These are phyloP conservation scores for Mechanitis messenoides DNA, from an alignment of 2,888 invertebrate species.

Conservation along the genomic window DNA sequence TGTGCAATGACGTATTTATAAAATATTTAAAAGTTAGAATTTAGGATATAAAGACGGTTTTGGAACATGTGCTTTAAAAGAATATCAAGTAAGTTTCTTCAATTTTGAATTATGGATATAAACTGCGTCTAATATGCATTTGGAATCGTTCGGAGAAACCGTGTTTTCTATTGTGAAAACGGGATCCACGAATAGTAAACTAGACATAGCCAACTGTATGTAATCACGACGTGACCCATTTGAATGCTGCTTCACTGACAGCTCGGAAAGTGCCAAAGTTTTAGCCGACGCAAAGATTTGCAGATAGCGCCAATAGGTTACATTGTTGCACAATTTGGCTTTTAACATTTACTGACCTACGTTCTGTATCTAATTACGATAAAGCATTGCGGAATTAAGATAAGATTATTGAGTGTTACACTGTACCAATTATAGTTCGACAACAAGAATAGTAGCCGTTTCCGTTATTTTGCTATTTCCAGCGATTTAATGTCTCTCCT, in stretches of 20 bases:
- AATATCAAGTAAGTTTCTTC: not conserved
- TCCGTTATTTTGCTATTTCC: no score
- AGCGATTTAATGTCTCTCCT: no score
- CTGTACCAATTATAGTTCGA: not conserved
- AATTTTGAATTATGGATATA: not conserved
- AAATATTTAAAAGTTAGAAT: no score
- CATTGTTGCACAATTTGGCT: constrained; percentile 1
- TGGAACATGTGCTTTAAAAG: not conserved
- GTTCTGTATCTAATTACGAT: constrained; percentile 1
- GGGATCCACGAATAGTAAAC: not conserved
- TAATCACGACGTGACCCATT: constrained; percentile 1
- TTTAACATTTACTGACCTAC: constrained; percentile 6
- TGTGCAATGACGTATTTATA: no score
- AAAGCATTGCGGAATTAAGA: not conserved
- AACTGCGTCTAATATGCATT: not conserved
- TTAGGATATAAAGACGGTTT: no score
- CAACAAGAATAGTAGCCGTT: no score
- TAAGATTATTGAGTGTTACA: not conserved
- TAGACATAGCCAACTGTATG: not conserved
- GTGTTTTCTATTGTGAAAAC: not conserved
- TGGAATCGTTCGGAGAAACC: not conserved
- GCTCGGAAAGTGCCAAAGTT: not conserved
- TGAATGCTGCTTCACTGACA: not conserved
- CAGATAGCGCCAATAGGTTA: not conserved
- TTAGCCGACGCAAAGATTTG: not conserved